Conservation (phyloP, 2,797 vertebrate species). For the Smutsia temminckii region DNA sequence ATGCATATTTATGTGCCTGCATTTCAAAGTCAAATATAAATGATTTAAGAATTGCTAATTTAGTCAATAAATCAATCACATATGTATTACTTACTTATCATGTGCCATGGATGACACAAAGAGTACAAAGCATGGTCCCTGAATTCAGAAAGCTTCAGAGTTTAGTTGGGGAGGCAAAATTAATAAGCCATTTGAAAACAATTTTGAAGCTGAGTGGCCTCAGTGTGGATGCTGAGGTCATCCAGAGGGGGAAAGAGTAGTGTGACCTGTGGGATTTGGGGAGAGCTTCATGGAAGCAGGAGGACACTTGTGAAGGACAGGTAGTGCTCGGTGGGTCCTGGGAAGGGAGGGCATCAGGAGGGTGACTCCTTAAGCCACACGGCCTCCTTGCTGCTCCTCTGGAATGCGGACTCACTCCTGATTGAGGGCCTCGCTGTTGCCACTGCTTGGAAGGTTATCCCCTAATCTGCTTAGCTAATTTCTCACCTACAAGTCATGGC, state of each 20-base stretch:
- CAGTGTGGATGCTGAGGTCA: not conserved
- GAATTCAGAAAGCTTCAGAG: not conserved
- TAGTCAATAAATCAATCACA: not conserved
- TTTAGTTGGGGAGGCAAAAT: not conserved
- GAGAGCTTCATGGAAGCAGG: not conserved
- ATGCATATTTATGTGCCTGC: not conserved
- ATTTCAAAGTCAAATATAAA: constrained; percentile 2
- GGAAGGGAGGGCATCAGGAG: not conserved
- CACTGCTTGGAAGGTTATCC: not conserved
- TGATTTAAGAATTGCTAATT: not conserved
- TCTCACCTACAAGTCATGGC: not conserved
- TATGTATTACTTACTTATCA: not conserved
- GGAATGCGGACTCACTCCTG: not conserved
- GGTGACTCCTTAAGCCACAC: not conserved
- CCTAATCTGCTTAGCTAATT: not conserved
- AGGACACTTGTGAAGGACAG: not conserved
- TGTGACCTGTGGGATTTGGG: not conserved
- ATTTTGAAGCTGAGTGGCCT: not conserved
- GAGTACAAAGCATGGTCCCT: not conserved
- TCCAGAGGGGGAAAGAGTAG: not conserved
- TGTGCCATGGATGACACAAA: not conserved
- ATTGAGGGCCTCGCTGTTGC: not conserved
- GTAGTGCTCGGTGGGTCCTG: not conserved
- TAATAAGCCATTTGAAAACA: not conserved
- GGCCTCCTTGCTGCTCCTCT: not conserved